Base-by-base conservation (phyloP, 30 jellyfish, hydroid and myxozoan genomes). In the Aurelia sp. region DNA sequence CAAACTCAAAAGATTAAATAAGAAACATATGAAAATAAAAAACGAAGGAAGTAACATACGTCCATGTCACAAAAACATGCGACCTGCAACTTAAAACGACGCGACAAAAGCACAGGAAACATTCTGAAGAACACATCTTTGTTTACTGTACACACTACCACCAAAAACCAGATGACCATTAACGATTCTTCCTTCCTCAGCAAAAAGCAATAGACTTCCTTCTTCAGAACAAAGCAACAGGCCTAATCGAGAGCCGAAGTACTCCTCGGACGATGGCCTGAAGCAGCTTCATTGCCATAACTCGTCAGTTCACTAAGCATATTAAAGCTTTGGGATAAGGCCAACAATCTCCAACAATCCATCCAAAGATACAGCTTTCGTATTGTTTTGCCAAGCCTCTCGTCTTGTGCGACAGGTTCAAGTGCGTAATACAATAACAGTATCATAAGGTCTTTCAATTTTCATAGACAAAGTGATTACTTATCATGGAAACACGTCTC, bases 71-170 rank as follows among this genome's bases (percentile, higher is more conserved):
- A 23, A 47, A 60, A 8, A 23, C 59, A 7, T 73, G 60, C n/a
- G 79, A 35, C 58, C 53, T 63, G 77, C 79, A 63, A 44, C 79
- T 78, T 21, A 78, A 78, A 50, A 44, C 70, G 66, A 78, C 17
- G 48, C 89, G 79, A 63, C 89, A 78, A 55, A 78, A 50, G 62
- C 89, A 78, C 35, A 62, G 79, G 71, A 78, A 78, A 30, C 89
- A 78, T 37, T 64, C 89, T 11, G 89, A 50, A 11, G 89, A 78
- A 62, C 89, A 78, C 79, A 78, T 78, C 66, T 13, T 63, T 20
- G 86, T 51, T 22, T 31, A 16, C 47, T 12, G 19, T 15, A 0
- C 55, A 44, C 55, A 44, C 55, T 44, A 44, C 55, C 16, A 44
- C 15, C 55, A 44, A 44, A 41, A 44, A 44, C 55, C 55, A 44